phyloP scores from a whole-genome alignment of 2,888 invertebrate genomes.

The Pyrrhosoma nymphula region DNA sequence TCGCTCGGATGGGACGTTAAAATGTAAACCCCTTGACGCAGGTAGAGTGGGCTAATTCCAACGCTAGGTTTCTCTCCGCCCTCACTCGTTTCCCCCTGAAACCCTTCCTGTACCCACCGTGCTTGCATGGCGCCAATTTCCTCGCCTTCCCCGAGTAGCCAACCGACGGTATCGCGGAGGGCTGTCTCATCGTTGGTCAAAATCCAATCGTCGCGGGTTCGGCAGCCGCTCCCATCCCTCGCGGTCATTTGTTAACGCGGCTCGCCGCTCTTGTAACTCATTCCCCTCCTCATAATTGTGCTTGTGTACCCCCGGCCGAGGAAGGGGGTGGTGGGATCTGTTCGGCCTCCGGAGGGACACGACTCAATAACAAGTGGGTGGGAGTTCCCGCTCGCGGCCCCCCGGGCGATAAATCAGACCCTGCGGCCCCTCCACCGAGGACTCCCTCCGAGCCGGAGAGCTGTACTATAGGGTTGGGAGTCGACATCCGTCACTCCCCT shows the following conservation, averaged over 20 bases:
- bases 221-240: not conserved
- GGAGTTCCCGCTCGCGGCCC: not conserved
- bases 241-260: conserved; percentile 41
- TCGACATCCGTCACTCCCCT: not conserved
- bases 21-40: too few relatives aligned
- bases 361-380: conserved; percentile 57
- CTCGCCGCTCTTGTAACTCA: not conserved
- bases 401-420: not conserved
- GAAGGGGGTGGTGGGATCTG: not conserved
- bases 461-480: too few relatives aligned
- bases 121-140: too few relatives aligned
- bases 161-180: not conserved
- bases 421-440: not conserved
- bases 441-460: not conserved
- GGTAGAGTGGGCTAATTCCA: too few relatives aligned
- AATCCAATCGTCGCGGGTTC: not conserved
- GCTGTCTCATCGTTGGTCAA: not conserved
- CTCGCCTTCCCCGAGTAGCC: too few relatives aligned
- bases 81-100: too few relatives aligned
- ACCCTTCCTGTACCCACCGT: too few relatives aligned
- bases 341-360: conserved; percentile 28
- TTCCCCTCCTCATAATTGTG: conserved; percentile 26
- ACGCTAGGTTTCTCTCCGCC: too few relatives aligned
- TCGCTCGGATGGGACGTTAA: too few relatives aligned
- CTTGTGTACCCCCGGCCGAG: not conserved